phyloP scores from a whole-genome alignment of 64 coral and sea anemone species.

The Cladopsammia gracilis region DNA sequence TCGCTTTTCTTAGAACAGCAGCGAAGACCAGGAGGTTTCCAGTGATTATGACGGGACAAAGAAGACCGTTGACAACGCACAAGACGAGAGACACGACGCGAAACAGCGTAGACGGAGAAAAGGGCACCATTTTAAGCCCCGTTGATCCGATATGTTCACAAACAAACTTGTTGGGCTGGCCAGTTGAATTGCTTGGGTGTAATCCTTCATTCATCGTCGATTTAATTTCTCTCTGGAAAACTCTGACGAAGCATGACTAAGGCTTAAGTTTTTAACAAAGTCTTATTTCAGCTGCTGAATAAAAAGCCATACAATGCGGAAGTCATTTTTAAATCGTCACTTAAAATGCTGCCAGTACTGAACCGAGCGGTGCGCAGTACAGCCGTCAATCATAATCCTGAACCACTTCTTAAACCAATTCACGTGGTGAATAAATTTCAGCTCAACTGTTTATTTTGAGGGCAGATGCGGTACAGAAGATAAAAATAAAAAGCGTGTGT shows the following conservation, averaged over 20 bases:
- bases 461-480: background rate
- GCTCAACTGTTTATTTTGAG: background rate
- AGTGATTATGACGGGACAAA: slow-evolving; percentile 26
- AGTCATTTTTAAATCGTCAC: too few relatives aligned
- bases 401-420: background rate
- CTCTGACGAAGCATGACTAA: too few relatives aligned
- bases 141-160: background rate
- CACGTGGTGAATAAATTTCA: background rate
- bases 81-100: background rate
- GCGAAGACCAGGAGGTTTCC: slow-evolving; percentile 44
- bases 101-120: background rate
- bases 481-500: background rate
- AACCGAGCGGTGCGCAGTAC: too few relatives aligned
- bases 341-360: too few relatives aligned
- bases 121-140: slow-evolving; percentile 29
- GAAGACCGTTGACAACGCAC: slow-evolving; percentile 43
- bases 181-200: background rate
- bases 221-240: background rate
- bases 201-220: background rate
- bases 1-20: slow-evolving; percentile 27
- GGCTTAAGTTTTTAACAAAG: too few relatives aligned
- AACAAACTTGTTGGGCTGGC: background rate
- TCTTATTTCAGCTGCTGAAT: too few relatives aligned
- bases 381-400: too few relatives aligned
- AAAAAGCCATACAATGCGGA: too few relatives aligned